phyloP scores from a whole-genome alignment of 30 jellyfish, hydroid and myxozoan genomes.

The Aurelia coerulea region DNA sequence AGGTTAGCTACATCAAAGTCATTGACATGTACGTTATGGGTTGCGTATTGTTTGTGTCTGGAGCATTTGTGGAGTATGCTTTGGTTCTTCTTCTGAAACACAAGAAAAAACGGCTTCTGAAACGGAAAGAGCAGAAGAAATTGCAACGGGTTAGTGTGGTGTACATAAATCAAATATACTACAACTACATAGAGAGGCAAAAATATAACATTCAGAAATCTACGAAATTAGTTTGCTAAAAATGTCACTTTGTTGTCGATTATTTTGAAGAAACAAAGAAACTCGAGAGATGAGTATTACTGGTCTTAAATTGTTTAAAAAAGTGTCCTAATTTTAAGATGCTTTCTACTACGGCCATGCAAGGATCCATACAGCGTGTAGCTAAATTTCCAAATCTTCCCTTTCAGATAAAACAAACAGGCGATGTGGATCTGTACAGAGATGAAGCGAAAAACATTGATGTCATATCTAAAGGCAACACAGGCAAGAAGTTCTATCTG shows the following conservation, averaged over 20 bases:
- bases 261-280: too few species aligned
- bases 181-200: too few species aligned
- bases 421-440: slow-evolving; percentile 41
- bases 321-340: too few species aligned
- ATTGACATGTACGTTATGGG: slow-evolving; percentile 85
- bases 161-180: neutral
- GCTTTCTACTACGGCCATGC: too few species aligned
- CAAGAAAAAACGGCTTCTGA: slow-evolving; percentile 42
- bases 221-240: too few species aligned
- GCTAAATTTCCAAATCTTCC: too few species aligned
- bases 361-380: too few species aligned
- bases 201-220: too few species aligned
- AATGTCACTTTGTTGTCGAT: too few species aligned
- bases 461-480: slow-evolving; percentile 35
- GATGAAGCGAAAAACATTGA: slow-evolving; percentile 33
- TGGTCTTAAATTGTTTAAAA: too few species aligned
- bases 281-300: too few species aligned
- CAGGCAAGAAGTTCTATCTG: slow-evolving; percentile 68
- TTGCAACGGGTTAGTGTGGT: slow-evolving; percentile 35
- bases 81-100: slow-evolving; percentile 73
- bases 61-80: slow-evolving; percentile 90
- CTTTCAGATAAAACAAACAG: slow-evolving; percentile 43
- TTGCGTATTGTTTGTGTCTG: slow-evolving; percentile 81
- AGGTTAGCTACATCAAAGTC: slow-evolving; percentile 92
- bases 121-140: slow-evolving; percentile 27